Conservation (phyloP, 2,113 vertebrate species). For the Trematocara marginatum region DNA sequence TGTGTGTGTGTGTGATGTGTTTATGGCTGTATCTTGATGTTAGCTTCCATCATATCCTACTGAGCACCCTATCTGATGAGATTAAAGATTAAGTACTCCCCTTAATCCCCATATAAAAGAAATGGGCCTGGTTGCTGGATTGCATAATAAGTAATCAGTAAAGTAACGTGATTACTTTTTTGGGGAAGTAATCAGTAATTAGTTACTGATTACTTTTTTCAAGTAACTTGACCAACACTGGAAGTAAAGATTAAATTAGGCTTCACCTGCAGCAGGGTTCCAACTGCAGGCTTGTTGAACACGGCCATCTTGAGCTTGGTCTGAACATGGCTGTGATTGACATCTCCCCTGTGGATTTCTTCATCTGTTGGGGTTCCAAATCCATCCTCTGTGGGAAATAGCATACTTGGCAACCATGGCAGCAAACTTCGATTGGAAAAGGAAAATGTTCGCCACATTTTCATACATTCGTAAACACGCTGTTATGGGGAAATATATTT, state of each 20-base stretch:
- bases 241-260: background rate
- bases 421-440: background rate
- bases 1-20: background rate
- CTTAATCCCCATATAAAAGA: conserved; percentile 40
- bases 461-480: background rate
- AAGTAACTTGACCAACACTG: too few species aligned
- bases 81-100: conserved; percentile 58
- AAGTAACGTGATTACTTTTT: too few species aligned
- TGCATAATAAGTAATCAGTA: too few species aligned
- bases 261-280: background rate
- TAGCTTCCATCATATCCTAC: conserved; percentile 9
- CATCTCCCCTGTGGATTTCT: background rate
- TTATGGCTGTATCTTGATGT: background rate
- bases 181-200: too few species aligned
- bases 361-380: background rate
- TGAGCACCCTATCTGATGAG: conserved; percentile 40
- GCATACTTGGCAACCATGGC: background rate
- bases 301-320: background rate
- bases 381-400: background rate
- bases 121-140: conserved; percentile 22
- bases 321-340: background rate
- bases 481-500: background rate
- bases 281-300: background rate
- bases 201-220: too few species aligned
- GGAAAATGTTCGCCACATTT: background rate